Base-by-base conservation (phyloP, 2,113 vertebrate species). In the Clarias macrocephalus region DNA sequence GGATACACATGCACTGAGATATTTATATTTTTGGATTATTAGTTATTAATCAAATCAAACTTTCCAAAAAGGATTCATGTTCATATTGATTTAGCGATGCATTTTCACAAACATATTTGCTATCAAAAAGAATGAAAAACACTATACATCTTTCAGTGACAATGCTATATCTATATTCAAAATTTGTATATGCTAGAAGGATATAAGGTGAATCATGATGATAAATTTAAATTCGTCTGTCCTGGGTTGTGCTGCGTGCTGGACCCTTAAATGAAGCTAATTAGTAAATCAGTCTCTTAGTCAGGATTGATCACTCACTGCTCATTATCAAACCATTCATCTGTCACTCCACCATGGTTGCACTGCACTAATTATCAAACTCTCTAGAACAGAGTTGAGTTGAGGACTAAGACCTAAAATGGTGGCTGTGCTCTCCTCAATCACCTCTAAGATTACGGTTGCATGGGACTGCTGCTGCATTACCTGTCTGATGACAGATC, bases 271-370 rank as follows among this genome's bases (percentile, higher is more conserved):
- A 82, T 82, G 37, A 83, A 56, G 18, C 79, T 65, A 65, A 70
- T 85, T 63, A 63, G 63, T 83, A 85, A 85, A 89, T 83, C 83
- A 72, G 84, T 30, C 83, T 87, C 56, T 82, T 87, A 85, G 79
- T 88, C 80, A 83, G 68, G 83, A 85, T 83, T 70, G 86, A 86
- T 88, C 57, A 87, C 79, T 82, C 86, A 63, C 33, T 81, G 72
- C 62, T 79, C 62, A 83, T 80, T 85, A 80, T 57, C 56, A 86
- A 88, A 84, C n/a, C 16, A 65, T 42, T 84, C 62, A 66, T 83
- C 72, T 87, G 79, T 76, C 82, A 85, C 73, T 73, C 52, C 21
- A 79, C 76, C 82, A 68, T 48, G n/a, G 72, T 82, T 13, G 85
- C 48, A 66, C 60, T 18, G 57, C 30, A 52, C 82, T 89, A 86